Percentiles rank a stretch among this genome's conserved stretches.
Evolutionary conservation across 2,113 vertebrate species (phyloP).

Genomic region (Hemicordylus capensis): DNA sequence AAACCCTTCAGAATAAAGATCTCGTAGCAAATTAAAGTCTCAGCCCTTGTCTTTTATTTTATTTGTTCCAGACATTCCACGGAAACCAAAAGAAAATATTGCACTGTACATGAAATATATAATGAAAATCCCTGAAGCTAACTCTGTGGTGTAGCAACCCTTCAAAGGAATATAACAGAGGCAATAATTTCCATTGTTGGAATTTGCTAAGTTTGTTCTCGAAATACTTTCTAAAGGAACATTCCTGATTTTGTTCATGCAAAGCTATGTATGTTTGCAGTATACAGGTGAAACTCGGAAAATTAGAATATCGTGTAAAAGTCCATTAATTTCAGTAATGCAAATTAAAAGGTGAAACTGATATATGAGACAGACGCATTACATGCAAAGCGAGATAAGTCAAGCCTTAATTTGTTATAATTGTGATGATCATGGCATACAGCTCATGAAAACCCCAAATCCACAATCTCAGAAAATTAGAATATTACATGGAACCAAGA

Average conservation of each 20-base stretch:
- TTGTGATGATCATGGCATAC: no score
- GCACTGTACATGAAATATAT: slow-evolving; percentile 1
- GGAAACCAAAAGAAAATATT: slow-evolving; percentile 16
- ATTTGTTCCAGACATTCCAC: not conserved
- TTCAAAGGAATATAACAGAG: slow-evolving; percentile 9
- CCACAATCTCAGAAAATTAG: no score
- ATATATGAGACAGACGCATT: no score
- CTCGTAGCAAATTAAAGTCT: not conserved
- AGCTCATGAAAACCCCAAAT: no score
- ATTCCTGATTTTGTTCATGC: not conserved
- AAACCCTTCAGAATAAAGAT: slow-evolving; percentile 26
- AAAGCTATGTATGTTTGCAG: not conserved
- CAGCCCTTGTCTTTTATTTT: slow-evolving; percentile 15
- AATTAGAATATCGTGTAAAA: no score
- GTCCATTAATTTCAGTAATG: no score
- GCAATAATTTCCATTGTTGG: not conserved
- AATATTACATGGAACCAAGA: no score
- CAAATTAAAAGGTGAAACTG: no score
- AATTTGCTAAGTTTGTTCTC: not conserved
- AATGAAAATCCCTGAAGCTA: not conserved
- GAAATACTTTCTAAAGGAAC: not conserved
- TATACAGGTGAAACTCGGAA: no score
- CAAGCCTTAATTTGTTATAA: no score
- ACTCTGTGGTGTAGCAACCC: not conserved
- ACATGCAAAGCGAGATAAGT: no score